These are phyloP conservation scores for Harmothoe impar DNA, from an alignment of 2,888 invertebrate species.

Conservation along the genomic window DNA sequence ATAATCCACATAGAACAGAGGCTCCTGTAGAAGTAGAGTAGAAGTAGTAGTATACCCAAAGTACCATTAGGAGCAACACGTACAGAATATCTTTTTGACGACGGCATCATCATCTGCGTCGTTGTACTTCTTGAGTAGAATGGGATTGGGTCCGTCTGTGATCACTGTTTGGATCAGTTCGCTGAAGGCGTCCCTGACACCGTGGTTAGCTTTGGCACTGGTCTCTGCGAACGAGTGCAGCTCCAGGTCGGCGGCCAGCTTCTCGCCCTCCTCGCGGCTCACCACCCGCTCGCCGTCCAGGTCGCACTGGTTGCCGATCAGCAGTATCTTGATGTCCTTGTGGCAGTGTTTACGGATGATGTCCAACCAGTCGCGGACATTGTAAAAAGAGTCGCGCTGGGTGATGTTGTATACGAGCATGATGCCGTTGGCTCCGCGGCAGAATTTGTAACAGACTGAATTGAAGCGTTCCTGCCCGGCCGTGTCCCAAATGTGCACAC, in stretches of 20 bases:
- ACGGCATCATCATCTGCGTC: slow-evolving; percentile 12
- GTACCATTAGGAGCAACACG: slow-evolving; percentile 57
- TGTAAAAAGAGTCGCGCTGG: slow-evolving; percentile 40
- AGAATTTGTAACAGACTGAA: slow-evolving; percentile 59
- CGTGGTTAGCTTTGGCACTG: slow-evolving; percentile 58
- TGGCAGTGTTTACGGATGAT: slow-evolving; percentile 61
- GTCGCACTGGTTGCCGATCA: slow-evolving; percentile 63
- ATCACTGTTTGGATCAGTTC: slow-evolving; percentile 60
- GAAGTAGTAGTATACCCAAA: background rate
- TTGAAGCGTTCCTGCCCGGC: slow-evolving; percentile 65
- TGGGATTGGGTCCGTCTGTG: slow-evolving; percentile 52
- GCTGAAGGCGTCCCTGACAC: slow-evolving; percentile 53
- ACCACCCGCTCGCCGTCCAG: slow-evolving; percentile 53
- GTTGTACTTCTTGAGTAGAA: slow-evolving; percentile 34
- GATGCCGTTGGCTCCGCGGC: slow-evolving; percentile 65
- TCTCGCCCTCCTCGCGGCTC: slow-evolving; percentile 53
- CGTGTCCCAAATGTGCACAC: slow-evolving; percentile 66
- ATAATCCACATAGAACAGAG: background rate
- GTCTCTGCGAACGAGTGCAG: slow-evolving; percentile 58
- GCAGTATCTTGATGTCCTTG: slow-evolving; percentile 51
- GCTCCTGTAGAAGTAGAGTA: background rate
- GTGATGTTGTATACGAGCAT: slow-evolving; percentile 63
- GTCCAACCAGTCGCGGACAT: slow-evolving; percentile 59
- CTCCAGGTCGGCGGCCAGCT: slow-evolving; percentile 60
- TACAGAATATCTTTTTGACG: slow-evolving; percentile 64